These are phyloP conservation scores for Oncorhynchus keta DNA, from an alignment of 2,113 vertebrate genomes.

Conservation along the genomic window DNA sequence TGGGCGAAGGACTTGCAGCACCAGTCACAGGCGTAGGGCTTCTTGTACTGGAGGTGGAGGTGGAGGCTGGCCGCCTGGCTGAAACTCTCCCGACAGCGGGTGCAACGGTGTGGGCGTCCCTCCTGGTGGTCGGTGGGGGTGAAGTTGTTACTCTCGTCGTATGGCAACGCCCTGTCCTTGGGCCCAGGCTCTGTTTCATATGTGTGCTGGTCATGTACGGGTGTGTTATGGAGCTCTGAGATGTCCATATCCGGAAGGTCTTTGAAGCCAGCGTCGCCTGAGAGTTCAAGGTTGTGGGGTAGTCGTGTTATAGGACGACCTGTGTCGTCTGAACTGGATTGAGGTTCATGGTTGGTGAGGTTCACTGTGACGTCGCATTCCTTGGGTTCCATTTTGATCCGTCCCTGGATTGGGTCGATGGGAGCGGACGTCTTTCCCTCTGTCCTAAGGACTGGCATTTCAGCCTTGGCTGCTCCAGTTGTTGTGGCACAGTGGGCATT, in stretches of 20 bases:
- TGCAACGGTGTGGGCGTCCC: constrained; percentile 53
- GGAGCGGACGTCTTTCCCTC: background rate
- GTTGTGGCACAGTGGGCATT: background rate
- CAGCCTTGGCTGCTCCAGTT: background rate
- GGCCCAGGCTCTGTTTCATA: background rate
- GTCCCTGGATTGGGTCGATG: background rate
- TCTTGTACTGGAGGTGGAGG: constrained; percentile 67
- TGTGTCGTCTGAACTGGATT: background rate
- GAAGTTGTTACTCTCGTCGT: fast-evolving
- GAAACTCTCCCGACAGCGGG: constrained; percentile 66
- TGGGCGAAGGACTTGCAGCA: constrained; percentile 76
- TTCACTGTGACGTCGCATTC: constrained; percentile 41
- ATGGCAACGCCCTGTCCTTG: background rate
- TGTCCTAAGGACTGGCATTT: background rate
- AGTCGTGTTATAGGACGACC: constrained; percentile 2
- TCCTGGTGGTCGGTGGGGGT: background rate
- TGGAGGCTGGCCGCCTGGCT: constrained; percentile 52
- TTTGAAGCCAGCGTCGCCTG: background rate
- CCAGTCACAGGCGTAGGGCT: constrained; percentile 69
- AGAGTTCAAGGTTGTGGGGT: background rate
- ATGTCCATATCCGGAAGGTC: background rate
- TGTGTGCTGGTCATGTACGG: constrained; percentile 6
- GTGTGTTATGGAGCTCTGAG: background rate
- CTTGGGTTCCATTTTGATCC: constrained; percentile 58
- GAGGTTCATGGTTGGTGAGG: constrained; percentile 17